Evolutionary conservation across 2,113 vertebrate species (phyloP).

Genomic region (Climacteris rufus): DNA sequence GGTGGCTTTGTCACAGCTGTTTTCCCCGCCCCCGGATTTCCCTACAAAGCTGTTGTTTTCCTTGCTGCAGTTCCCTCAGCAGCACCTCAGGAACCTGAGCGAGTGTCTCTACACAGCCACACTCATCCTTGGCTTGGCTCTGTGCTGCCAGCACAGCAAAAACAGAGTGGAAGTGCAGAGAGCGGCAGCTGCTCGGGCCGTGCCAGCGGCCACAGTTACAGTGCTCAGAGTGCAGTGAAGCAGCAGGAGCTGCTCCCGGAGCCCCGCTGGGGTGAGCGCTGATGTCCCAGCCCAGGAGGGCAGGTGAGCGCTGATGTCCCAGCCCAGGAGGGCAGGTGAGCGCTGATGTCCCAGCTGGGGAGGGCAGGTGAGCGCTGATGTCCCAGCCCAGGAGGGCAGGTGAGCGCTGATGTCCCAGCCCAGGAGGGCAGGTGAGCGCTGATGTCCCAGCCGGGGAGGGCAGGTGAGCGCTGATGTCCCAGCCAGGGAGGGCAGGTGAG

Average conservation of each 20-base stretch:
- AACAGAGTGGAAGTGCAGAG: neutral
- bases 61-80: conserved; percentile 20
- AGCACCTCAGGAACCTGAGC: neutral
- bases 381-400: no score
- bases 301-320: neutral
- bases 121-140: neutral
- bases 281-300: neutral
- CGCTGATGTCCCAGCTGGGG: no score
- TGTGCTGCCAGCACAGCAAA: conserved; percentile 32
- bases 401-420: no score
- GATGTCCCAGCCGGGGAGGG: no score
- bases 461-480: no score
- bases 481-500: neutral
- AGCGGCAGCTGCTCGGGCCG: neutral
- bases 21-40: neutral
- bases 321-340: neutral
- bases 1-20: neutral
- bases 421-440: neutral
- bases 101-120: neutral
- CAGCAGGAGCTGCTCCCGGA: rapidly evolving
- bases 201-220: neutral
- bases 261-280: neutral
- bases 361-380: neutral
- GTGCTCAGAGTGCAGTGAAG: neutral
- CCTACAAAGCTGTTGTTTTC: conserved; percentile 39